Conservation (phyloP, 1,140 invertebrate genomes). For the Lepeophtheirus salmonis region DNA sequence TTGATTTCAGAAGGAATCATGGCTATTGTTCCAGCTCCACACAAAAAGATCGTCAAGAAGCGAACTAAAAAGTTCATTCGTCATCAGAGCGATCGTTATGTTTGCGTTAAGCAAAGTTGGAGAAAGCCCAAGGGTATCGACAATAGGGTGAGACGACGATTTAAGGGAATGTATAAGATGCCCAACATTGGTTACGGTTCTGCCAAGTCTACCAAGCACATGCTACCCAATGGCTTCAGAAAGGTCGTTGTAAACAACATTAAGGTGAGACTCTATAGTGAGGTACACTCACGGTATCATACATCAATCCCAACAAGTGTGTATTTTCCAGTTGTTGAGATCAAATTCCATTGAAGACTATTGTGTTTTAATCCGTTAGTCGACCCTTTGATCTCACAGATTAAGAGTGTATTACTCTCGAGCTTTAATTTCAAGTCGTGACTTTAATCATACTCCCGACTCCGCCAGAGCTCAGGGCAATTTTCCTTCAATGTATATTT, state of each 20-base stretch:
- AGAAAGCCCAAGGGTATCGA: slow-evolving; percentile 96
- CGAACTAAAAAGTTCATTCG: slow-evolving; percentile 87
- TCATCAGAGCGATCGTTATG: slow-evolving; percentile 91
- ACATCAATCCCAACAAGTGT: too few species aligned
- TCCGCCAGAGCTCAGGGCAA: too few species aligned
- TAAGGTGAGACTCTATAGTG: slow-evolving; percentile 49
- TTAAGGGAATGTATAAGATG: slow-evolving; percentile 98
- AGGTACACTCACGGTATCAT: too few species aligned
- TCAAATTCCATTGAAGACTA: too few species aligned
- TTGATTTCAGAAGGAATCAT: slow-evolving; percentile 33
- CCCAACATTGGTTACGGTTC: slow-evolving; percentile 98
- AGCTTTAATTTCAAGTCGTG: too few species aligned
- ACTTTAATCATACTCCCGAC: too few species aligned
- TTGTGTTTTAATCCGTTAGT: too few species aligned
- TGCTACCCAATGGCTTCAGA: slow-evolving; percentile 90
- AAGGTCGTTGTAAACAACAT: slow-evolving; percentile 75
- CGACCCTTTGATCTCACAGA: too few species aligned
- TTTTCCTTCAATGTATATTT: too few species aligned
- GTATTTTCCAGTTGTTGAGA: too few species aligned
- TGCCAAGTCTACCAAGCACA: slow-evolving; percentile 76
- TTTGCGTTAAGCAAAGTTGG: slow-evolving; percentile 76
- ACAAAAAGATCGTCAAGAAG: slow-evolving; percentile 81
- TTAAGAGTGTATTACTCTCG: too few species aligned
- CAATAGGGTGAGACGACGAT: slow-evolving; percentile 90
- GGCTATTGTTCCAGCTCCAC: slow-evolving; percentile 66